phyloP scores from a whole-genome alignment of 2,888 invertebrate species.

The Tortrix viridana region DNA sequence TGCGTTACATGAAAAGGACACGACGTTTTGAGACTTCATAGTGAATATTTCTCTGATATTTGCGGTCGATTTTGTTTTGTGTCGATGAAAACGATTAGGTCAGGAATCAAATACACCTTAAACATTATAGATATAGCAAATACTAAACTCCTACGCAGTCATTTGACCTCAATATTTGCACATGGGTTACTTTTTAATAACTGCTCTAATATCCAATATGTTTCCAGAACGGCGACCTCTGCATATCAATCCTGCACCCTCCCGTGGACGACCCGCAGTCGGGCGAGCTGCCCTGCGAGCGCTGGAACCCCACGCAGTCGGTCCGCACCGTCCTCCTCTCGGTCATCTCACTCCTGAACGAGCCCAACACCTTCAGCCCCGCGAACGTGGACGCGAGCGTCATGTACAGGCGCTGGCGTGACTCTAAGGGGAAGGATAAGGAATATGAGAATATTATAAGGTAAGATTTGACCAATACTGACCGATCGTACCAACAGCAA shows the following conservation, averaged over 20 bases:
- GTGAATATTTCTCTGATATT: too few relatives aligned
- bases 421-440: constrained; percentile 98
- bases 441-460: constrained; percentile 99
- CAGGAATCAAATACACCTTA: too few relatives aligned
- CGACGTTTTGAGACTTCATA: too few relatives aligned
- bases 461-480: constrained; percentile 76
- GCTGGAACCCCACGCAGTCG: constrained; percentile 99
- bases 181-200: background rate
- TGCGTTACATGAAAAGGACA: too few relatives aligned
- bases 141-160: too few relatives aligned
- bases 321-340: constrained; percentile 99
- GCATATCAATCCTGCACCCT: constrained; percentile 99
- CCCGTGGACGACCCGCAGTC: constrained; percentile 99
- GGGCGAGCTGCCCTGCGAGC: constrained; percentile 98
- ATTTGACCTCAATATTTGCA: too few relatives aligned
- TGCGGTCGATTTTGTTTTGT: too few relatives aligned
- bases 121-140: too few relatives aligned
- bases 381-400: constrained; percentile 99
- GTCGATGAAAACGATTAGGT: too few relatives aligned
- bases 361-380: constrained; percentile 99
- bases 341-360: constrained; percentile 98
- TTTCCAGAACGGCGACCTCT: constrained; percentile 97
- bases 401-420: constrained; percentile 99
- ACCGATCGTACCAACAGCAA: too few relatives aligned
- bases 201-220: constrained; percentile 1